Conservation (phyloP, 2,113 vertebrate genomes). For the Podarcis raffonei region DNA sequence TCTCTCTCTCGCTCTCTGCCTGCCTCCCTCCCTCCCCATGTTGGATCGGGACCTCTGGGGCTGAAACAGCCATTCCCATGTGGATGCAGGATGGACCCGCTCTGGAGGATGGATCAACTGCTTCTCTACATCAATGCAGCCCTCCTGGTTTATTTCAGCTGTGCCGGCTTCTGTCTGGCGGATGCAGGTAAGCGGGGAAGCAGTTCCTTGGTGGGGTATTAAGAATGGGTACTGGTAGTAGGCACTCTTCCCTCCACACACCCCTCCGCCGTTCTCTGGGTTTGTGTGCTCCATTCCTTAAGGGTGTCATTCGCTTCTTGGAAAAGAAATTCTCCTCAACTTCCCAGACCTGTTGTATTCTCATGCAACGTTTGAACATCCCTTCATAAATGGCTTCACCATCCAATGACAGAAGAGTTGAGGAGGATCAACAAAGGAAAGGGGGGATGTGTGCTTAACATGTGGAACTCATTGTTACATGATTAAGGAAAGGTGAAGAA, state of each 20-base stretch:
- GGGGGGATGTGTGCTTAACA: no score
- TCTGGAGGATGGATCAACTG: conserved; percentile 59
- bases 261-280: not conserved
- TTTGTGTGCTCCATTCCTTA: not conserved
- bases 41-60: conserved; percentile 38
- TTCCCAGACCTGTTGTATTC: not conserved
- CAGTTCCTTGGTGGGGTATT: not conserved
- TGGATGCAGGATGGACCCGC: conserved; percentile 55
- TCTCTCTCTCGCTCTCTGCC: not conserved
- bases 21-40: not conserved
- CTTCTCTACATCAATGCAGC: conserved; percentile 68
- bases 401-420: not conserved
- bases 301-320: not conserved
- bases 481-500: not conserved
- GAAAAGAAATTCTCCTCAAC: not conserved
- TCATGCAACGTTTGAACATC: not conserved
- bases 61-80: conserved; percentile 28
- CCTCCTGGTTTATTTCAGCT: conserved; percentile 75
- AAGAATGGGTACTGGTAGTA: no score
- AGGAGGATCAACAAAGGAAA: not conserved
- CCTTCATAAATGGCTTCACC: not conserved
- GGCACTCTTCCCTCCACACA: not conserved
- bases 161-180: conserved; percentile 73
- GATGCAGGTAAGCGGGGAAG: conserved; percentile 73
- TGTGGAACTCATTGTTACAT: not conserved